Evolutionary conservation across 2,113 vertebrate genomes (phyloP).

Genomic region (Petromus typicus): DNA sequence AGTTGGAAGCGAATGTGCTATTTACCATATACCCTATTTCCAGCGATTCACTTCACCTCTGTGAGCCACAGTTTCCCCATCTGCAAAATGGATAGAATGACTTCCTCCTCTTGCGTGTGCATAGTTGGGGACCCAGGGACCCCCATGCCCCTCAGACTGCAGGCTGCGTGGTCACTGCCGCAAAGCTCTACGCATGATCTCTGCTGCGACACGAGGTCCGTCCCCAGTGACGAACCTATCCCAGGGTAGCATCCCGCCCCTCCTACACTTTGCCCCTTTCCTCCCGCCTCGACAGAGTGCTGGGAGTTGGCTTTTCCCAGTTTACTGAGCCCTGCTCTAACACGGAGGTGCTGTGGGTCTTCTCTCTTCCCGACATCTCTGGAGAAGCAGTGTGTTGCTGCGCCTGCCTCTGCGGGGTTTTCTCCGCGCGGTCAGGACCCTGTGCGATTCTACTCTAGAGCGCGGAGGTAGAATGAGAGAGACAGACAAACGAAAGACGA

Average conservation of each 20-base stretch:
- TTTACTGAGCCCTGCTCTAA: not conserved
- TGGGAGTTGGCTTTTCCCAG: not conserved
- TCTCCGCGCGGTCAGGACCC: not conserved
- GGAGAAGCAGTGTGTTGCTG: not conserved
- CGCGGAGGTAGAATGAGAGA: not conserved
- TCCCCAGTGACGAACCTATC: not conserved
- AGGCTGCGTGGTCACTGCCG: not conserved
- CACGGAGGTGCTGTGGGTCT: not conserved
- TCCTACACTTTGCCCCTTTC: not conserved
- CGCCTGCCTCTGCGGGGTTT: not conserved
- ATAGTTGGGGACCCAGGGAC: not conserved
- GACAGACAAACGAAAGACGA: not conserved
- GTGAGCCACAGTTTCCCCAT: not conserved
- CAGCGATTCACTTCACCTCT: not conserved
- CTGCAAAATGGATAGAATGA: not conserved
- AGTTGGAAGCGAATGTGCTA: not conserved
- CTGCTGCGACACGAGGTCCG: not conserved
- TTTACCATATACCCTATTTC: not conserved
- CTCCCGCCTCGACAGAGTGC: not conserved
- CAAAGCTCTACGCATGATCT: not conserved
- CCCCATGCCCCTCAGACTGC: not conserved
- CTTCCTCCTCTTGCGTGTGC: not conserved
- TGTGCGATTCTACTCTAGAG: not conserved
- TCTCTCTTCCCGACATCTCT: not conserved
- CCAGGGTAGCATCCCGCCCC: not conserved